Percentiles rank a stretch among this genome's conserved stretches.
These are phyloP conservation scores for Poeciliopsis turneri DNA, from an alignment of 2,797 vertebrate genomes.

Conservation along the genomic window DNA sequence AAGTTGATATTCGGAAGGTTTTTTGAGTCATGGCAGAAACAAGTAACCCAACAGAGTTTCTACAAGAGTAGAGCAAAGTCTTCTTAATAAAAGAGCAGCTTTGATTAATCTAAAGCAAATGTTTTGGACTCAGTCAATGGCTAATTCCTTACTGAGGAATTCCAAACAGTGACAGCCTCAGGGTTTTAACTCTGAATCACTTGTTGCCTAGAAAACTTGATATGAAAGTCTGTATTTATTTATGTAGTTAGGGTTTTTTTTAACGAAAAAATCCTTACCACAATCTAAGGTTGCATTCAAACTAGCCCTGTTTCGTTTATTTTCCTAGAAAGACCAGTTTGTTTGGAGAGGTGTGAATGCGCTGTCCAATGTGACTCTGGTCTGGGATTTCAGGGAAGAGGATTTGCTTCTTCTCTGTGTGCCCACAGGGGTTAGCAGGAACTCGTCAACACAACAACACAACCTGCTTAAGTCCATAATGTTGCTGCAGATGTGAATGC, in stretches of 20 bases:
- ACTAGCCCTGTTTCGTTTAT: too few species aligned
- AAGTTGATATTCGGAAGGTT: not conserved
- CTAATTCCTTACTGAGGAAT: too few species aligned
- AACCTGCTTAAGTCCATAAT: not conserved
- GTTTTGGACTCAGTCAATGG: not conserved
- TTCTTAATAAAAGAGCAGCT: not conserved
- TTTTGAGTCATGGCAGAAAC: not conserved
- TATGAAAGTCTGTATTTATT: too few species aligned
- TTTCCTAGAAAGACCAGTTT: too few species aligned
- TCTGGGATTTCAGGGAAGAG: not conserved
- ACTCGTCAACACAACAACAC: conserved; percentile 4
- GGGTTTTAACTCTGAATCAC: too few species aligned
- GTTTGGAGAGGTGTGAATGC: too few species aligned
- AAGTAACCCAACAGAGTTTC: not conserved
- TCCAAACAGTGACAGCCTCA: too few species aligned
- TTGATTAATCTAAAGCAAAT: not conserved
- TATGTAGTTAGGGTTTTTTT: too few species aligned
- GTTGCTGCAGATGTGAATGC: conserved; percentile 8
- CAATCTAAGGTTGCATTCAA: too few species aligned
- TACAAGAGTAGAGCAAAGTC: not conserved
- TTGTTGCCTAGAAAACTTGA: too few species aligned
- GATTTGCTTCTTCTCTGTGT: conserved; percentile 5
- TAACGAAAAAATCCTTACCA: too few species aligned
- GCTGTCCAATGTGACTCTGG: not conserved
- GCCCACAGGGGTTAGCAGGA: not conserved